Percentiles rank a stretch among this genome's conserved stretches.
Conservation (phyloP, 2,888 invertebrate species). For the Mesoligia furuncula region DNA sequence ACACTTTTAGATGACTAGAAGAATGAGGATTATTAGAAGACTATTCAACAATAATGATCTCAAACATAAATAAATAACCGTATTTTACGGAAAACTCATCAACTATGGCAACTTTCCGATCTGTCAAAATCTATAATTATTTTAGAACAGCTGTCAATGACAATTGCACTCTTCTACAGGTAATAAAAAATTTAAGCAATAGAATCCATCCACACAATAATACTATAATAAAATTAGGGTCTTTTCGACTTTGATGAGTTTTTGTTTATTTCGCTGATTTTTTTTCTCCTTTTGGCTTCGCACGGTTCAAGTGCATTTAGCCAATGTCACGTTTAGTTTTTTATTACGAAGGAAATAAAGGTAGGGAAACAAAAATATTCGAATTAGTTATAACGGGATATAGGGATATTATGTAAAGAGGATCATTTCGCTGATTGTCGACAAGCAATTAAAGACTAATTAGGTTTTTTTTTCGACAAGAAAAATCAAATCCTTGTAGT, state of each 20-base stretch:
- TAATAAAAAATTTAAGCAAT: conserved; percentile 14
- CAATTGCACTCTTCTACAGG: conserved; percentile 18
- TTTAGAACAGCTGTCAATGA: conserved; percentile 46
- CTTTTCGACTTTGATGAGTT: too few relatives aligned
- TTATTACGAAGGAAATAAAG: too few relatives aligned
- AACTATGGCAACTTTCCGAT: not conserved
- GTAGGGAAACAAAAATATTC: too few relatives aligned
- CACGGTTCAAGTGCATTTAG: too few relatives aligned
- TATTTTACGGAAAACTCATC: not conserved
- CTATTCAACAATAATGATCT: not conserved
- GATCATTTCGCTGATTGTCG: not conserved
- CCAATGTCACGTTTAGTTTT: too few relatives aligned
- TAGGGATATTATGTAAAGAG: too few relatives aligned
- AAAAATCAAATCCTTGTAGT: not conserved
- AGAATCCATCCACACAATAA: not conserved
- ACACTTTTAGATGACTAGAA: not conserved
- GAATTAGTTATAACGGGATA: too few relatives aligned
- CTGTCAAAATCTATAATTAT: conserved; percentile 13
- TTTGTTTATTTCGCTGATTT: not conserved
- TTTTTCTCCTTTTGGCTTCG: too few relatives aligned
- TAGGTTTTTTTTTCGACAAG: not conserved
- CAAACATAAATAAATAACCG: not conserved
- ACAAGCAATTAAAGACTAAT: not conserved
- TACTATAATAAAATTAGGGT: not conserved
- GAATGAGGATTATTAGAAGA: not conserved